Conservation (phyloP, 2,888 invertebrate genomes). For the Synergus laeviventris region DNA sequence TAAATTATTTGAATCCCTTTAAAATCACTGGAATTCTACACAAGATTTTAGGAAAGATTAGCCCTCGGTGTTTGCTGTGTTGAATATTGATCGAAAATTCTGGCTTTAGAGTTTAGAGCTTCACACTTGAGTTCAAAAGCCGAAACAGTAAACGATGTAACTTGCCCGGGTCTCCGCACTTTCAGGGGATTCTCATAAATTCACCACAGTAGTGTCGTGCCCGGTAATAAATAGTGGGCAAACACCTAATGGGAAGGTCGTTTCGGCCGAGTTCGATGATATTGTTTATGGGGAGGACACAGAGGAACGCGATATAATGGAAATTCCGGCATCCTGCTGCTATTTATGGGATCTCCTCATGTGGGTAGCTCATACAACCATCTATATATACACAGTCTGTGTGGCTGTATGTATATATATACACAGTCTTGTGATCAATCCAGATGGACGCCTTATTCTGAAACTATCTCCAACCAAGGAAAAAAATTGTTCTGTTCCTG, state of each 20-base stretch:
- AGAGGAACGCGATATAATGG: constrained; percentile 68
- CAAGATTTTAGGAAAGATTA: too few species aligned
- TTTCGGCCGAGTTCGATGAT: constrained; percentile 65
- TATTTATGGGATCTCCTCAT: constrained; percentile 64
- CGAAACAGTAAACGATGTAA: constrained; percentile 35
- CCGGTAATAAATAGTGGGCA: constrained; percentile 65
- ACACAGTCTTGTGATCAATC: constrained; percentile 12
- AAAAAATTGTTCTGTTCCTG: background rate
- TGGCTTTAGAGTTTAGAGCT: background rate
- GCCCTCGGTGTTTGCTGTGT: too few species aligned
- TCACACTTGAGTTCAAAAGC: background rate
- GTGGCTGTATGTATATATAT: too few species aligned
- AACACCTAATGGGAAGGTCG: constrained; percentile 64
- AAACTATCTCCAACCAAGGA: background rate
- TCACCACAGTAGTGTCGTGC: constrained; percentile 56
- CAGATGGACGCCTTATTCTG: background rate
- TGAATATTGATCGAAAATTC: background rate
- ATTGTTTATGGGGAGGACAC: constrained; percentile 69
- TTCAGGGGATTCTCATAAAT: constrained; percentile 20
- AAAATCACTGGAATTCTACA: too few species aligned
- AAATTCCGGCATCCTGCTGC: constrained; percentile 67
- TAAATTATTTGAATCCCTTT: too few species aligned
- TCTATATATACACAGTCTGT: background rate
- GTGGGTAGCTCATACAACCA: background rate
- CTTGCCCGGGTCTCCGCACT: constrained; percentile 2